Evolutionary conservation across 2,888 invertebrate species (phyloP).

Genomic region (Acanthoscelides obtectus): DNA sequence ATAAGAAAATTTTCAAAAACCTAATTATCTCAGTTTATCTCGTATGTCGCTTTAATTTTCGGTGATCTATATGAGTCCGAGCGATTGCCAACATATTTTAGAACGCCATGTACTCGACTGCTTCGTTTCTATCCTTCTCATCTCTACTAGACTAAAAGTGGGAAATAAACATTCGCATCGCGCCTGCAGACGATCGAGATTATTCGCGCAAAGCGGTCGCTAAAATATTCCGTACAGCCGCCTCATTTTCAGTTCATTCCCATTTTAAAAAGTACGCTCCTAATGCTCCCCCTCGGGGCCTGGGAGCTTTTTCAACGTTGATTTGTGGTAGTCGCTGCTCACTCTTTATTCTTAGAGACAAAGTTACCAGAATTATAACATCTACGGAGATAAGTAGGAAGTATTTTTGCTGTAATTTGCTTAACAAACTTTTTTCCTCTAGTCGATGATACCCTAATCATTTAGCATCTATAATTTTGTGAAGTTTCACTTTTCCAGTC

Average conservation of each 20-base stretch:
- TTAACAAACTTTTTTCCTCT: too few species aligned
- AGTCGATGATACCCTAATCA: too few species aligned
- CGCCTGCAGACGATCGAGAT: background rate
- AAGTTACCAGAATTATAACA: background rate
- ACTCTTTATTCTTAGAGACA: background rate
- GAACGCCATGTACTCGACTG: background rate
- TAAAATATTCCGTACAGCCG: background rate
- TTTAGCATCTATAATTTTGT: too few species aligned
- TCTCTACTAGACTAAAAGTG: background rate
- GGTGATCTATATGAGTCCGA: too few species aligned
- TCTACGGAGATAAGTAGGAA: background rate
- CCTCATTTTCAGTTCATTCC: background rate
- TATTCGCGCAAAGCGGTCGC: background rate
- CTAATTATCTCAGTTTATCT: too few species aligned
- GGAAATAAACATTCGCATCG: background rate
- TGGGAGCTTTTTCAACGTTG: background rate
- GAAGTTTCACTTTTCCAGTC: too few species aligned
- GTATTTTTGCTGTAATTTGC: background rate
- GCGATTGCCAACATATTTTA: too few species aligned
- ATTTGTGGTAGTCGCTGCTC: background rate
- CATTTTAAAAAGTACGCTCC: background rate
- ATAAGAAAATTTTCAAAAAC: too few species aligned
- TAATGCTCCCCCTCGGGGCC: background rate
- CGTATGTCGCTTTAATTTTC: too few species aligned
- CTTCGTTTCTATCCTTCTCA: too few species aligned